Evolutionary conservation across 2,888 invertebrate species (phyloP).

Genomic region (Barypeithes pellucidus): DNA sequence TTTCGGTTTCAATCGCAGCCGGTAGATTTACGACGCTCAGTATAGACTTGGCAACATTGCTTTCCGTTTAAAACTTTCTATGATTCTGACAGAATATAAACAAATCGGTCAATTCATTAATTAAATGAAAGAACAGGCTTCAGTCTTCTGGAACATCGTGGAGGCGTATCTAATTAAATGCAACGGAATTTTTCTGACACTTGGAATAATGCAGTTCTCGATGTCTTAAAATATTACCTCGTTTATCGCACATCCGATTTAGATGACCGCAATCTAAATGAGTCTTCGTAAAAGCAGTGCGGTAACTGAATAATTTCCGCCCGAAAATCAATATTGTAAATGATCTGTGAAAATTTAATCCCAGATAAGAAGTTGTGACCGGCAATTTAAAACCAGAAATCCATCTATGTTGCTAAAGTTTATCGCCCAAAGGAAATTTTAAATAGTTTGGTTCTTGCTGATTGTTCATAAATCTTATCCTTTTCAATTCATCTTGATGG

Average conservation of each 20-base stretch:
- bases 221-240: not conserved
- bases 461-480: slow-evolving; percentile 11
- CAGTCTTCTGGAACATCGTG: too few relatives aligned
- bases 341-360: slow-evolving; percentile 48
- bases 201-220: too few relatives aligned
- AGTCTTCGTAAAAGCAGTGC: slow-evolving; percentile 5
- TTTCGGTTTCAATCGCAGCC: too few relatives aligned
- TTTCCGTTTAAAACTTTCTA: too few relatives aligned
- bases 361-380: slow-evolving; percentile 49
- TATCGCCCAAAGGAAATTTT: slow-evolving; percentile 38
- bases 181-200: too few relatives aligned
- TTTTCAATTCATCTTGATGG: not conserved
- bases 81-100: too few relatives aligned
- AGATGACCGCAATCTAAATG: slow-evolving; percentile 4
- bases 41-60: too few relatives aligned
- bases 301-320: slow-evolving; percentile 26
- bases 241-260: not conserved
- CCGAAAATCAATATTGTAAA: slow-evolving; percentile 48
- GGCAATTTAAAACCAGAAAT: slow-evolving; percentile 31
- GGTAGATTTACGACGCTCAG: too few relatives aligned
- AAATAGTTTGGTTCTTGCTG: slow-evolving; percentile 32
- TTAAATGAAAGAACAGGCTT: too few relatives aligned
- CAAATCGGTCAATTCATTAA: too few relatives aligned
- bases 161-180: too few relatives aligned
- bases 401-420: slow-evolving; percentile 27